Evolutionary conservation across 35 echinoderm and acorn worm genomes (phyloP), one percentile per base, ranked within the genome.

Genomic region (Lytechinus pictus): DNA sequence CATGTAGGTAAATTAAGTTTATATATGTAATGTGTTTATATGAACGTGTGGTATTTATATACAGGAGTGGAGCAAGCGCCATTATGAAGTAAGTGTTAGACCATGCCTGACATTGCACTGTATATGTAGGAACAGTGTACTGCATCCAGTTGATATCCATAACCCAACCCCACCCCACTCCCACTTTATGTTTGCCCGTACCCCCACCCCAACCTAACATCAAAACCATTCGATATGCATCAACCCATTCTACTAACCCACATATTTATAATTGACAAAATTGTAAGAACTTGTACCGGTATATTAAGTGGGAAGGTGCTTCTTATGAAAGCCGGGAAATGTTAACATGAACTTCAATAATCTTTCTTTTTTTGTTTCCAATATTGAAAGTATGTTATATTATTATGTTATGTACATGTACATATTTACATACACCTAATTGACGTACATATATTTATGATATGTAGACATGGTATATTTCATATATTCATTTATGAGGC

Each of bases 81-180:
- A 96, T 97, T 52, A 96, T 97, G 91, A 97, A 97, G 97, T 97
- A 97, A 97, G 97, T 97, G 61, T 61, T 24, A 24, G 66, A 79
- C 66, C 66, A 4, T 79, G 66, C 66, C 66, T 79, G 66, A 79
- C 66, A 79, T 79, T 79, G n/a, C 56, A 58, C 56, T 58, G 8
- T 79, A n/a, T 79, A 24, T 79, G 66, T 79, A 79, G 19, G 12
- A 79, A 79, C 29, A 90, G 52, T 52, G 52, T 90, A 57, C 92
- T 57, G 92, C 92, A 93, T 93, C 92, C 88, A 5, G 27, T 53
- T 57, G 55, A 93, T 93, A 90, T 93, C 52, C 52, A 93, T 27
- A 27, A 93, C 92, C 12, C 14, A 8, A 54, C 92, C 52, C 92
- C 54, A 54, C 92, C 52, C 92, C 54, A 10, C 29, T 52, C 91